Evolutionary conservation across 1,140 invertebrate genomes (phyloP), one percentile per base, ranked within the genome.

Genomic region (Pseudachorutes palmiensis): DNA sequence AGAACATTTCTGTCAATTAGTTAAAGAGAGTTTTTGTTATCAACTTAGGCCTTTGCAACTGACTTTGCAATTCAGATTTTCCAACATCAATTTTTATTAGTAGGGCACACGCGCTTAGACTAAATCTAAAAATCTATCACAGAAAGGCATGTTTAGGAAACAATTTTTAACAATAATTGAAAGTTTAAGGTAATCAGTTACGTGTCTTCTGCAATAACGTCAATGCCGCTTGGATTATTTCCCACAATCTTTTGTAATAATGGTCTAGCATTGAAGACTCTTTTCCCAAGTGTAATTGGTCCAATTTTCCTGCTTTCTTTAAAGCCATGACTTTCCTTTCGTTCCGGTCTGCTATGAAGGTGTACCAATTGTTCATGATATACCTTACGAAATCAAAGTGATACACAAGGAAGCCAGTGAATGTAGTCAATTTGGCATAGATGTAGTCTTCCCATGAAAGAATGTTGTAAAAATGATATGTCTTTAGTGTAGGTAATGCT

Each of bases 381-480:
- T 36, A 9, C 19, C 26, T 61, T n/a, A 61, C 12, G 9, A 61
- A 32, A 32, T 36, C 59, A 32, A 32, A 61, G 16, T 30, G 29
- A 16, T 30, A 61, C 5, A 61, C 31, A n/a, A 61, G 59, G 59
- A 61, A 61, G 16, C 3, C 19, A 24, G 24, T 19, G 51, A 26
- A 5, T 26, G 5, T 19, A 5, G 26, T 32, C 29, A 61, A 9
- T 61, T 61, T 30, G 59, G 33, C 59, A 19, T 9, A 32, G 9
- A 61, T 5, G 14, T 30, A 19, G 59, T 61, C 59, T 26, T 30
- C 31, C 59, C 59, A 61, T 9, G 59, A 61, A 26, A 61, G 29
- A 19, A 30, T 9, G 5, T 32, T 61, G 59, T 61, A 14, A 9
- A 61, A 9, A 14, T 61, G 14, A 16, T 58, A 9, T 24, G n/a